Base-by-base conservation (phyloP, 2,113 vertebrate genomes). In the Elephantulus edwardii region DNA sequence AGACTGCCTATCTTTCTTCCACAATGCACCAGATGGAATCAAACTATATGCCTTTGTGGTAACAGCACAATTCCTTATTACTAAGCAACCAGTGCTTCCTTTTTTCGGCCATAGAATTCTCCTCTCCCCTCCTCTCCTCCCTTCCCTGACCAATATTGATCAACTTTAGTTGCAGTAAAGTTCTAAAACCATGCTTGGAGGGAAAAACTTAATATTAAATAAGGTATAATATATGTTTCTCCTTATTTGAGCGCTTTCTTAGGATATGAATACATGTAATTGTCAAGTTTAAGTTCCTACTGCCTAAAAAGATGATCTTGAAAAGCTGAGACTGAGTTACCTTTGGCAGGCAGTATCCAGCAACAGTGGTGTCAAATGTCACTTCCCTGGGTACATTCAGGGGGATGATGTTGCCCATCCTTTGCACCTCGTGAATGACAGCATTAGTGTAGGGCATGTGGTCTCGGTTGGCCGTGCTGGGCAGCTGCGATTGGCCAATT, bases 391-490 rank as follows among this genome's bases (percentile, higher is more conserved):
- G 97, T 19, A 90, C 96, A 0, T 96, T 98, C 24, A 98, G 84
- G 7, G 98, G 98, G 33, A 98, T 0, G 1, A 99, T 97, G 35
- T 98, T 98, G 64, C 97, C 94, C 91, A 97, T 98, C 89, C 99
- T 98, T 93, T 98, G 98, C 88, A 98, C 97, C 91, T 99, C 99
- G 0, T 99, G 98, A 96, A 99, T 94, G 72, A 98, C 98, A 0
- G 98, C 98, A 0, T 98, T 97, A 52, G 98, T 98, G 94, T 98
- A 96, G 66, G 96, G 95, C 95, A 96, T 62, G 64, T 84, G 76
- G 10, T 95, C 94, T 30, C 89, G 33, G 38, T n/a, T 3, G 0
- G 78, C 86, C 4, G 11, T 52, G 16, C 66, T 88, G 0, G 90
- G 89, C 42, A 54, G 86, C 38, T 42, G 78, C 0, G 40, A 71